Conservation (phyloP, 2,888 invertebrate species). For the Tiliacea aurago region DNA sequence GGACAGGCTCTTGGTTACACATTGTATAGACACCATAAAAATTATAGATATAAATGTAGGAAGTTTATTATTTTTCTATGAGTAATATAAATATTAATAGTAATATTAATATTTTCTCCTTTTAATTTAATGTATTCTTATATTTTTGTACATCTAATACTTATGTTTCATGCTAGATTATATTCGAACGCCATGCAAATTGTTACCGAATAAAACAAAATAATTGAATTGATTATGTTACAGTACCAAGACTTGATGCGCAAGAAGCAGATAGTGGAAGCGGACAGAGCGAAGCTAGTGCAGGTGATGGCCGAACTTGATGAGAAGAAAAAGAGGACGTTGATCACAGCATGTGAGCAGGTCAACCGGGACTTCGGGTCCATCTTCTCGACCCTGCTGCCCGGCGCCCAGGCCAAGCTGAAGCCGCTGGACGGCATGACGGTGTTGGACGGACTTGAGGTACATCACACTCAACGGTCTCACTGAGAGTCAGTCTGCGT, state of each 20-base stretch:
- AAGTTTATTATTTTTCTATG: too few species aligned
- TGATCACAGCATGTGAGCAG: constrained; percentile 95
- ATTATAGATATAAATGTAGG: too few species aligned
- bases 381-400: constrained; percentile 97
- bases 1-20: too few species aligned
- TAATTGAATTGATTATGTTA: neutral
- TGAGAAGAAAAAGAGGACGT: constrained; percentile 96
- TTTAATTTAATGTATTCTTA: too few species aligned
- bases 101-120: too few species aligned
- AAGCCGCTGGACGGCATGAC: constrained; percentile 93
- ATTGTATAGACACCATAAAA: too few species aligned
- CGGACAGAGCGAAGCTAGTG: constrained; percentile 93
- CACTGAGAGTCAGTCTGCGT: too few species aligned
- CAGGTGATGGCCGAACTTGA: constrained; percentile 97
- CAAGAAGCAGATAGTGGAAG: constrained; percentile 93
- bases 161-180: too few species aligned
- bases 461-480: constrained; percentile 70
- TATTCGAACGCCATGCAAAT: neutral
- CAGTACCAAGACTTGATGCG: constrained; percentile 93
- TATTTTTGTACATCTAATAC: neutral
- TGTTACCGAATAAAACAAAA: neutral
- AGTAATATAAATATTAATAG: too few species aligned
- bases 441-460: constrained; percentile 97
- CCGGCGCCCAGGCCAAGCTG: constrained; percentile 97
- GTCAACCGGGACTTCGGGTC: constrained; percentile 98